phyloP scores from a whole-genome alignment of 2,888 invertebrate genomes.

The Chaitophorus viminalis region DNA sequence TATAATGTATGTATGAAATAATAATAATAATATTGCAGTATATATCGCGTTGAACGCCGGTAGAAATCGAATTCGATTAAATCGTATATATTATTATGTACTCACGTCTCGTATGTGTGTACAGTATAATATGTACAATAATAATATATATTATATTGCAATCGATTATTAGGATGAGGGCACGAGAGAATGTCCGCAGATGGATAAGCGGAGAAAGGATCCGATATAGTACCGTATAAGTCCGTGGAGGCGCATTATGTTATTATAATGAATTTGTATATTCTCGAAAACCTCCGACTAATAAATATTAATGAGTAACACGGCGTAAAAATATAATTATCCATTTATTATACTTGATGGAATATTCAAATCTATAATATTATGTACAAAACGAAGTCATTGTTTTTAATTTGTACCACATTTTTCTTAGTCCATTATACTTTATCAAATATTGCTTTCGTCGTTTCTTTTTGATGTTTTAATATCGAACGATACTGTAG shows the following conservation, averaged over 20 bases:
- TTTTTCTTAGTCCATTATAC: background rate
- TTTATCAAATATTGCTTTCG: background rate
- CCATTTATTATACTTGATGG: background rate
- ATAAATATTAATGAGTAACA: background rate
- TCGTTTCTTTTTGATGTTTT: background rate
- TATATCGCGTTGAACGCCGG: background rate
- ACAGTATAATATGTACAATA: too few relatives aligned
- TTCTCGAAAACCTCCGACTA: background rate
- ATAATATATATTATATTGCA: background rate
- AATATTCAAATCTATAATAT: background rate
- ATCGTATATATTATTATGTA: background rate
- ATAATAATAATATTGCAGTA: slow-evolving; percentile 5
- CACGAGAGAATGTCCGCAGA: slow-evolving; percentile 1
- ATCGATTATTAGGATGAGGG: too few relatives aligned
- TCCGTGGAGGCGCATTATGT: background rate
- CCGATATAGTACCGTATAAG: background rate
- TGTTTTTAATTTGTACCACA: background rate
- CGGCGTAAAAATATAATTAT: background rate
- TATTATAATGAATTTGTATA: background rate
- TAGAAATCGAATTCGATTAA: slow-evolving; percentile 32
- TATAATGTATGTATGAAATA: background rate
- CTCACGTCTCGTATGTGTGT: background rate
- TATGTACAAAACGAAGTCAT: background rate
- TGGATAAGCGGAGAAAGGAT: background rate
- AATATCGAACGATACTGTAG: too few relatives aligned